phyloP scores from a whole-genome alignment of 2,797 vertebrate genomes.

The Pseudochirops cupreus region DNA sequence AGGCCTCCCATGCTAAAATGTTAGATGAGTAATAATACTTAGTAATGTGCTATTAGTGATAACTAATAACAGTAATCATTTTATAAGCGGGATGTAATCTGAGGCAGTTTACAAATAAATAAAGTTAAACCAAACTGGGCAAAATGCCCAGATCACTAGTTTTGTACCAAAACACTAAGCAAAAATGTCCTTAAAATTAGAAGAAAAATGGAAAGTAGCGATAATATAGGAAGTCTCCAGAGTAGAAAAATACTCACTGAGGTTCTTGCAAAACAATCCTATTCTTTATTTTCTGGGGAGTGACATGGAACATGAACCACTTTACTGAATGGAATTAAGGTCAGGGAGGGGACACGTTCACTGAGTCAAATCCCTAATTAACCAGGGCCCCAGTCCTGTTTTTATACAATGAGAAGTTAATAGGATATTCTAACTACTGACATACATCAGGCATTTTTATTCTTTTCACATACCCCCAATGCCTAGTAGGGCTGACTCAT shows the following conservation, averaged over 20 bases:
- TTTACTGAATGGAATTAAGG: neutral
- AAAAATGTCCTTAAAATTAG: neutral
- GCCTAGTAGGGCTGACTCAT: neutral
- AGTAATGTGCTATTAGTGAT: conserved; percentile 55
- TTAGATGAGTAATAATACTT: conserved; percentile 16
- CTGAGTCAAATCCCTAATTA: neutral
- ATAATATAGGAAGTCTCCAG: neutral
- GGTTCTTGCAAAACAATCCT: conserved; percentile 16
- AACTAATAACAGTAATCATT: conserved; percentile 75
- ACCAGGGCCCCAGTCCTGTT: neutral
- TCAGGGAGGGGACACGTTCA: neutral
- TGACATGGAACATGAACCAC: neutral
- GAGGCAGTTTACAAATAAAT: conserved; percentile 65
- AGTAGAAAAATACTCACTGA: neutral
- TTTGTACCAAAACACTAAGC: conserved; percentile 39
- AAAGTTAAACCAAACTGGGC: conserved; percentile 72
- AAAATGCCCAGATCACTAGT: conserved; percentile 66
- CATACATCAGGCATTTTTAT: neutral
- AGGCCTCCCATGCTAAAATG: neutral
- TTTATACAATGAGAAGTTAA: neutral
- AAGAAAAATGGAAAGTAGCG: neutral
- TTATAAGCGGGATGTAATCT: conserved; percentile 64
- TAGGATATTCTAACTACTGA: neutral
- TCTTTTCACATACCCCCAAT: neutral
- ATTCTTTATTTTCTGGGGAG: neutral